A percentile compares a stretch with the other conserved stretches of the same genome.
Conservation (phyloP, 1,140 invertebrate genomes). For the Dryas iulia region DNA sequence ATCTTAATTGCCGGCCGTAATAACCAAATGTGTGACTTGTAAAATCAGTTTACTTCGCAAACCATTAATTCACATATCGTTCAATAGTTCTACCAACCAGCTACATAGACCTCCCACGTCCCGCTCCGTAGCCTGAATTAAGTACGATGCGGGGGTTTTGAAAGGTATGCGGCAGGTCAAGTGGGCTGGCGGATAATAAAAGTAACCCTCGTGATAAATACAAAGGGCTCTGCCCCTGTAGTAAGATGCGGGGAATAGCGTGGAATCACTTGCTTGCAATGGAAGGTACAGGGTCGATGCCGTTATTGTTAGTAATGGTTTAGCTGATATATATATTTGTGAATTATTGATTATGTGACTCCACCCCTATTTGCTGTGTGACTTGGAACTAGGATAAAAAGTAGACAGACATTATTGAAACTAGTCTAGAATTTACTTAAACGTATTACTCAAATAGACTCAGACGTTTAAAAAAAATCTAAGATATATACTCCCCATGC, state of each 20-base stretch:
- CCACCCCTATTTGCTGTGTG: neutral
- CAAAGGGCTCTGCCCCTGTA: conserved; percentile 64
- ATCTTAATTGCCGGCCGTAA: conserved; percentile 32
- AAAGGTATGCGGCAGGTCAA: conserved; percentile 48
- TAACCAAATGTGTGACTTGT: conserved; percentile 52
- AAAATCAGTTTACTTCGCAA: conserved; percentile 75
- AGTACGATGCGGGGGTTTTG: conserved; percentile 30
- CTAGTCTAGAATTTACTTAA: no score
- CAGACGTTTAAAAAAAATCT: no score
- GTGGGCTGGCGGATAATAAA: conserved; percentile 64
- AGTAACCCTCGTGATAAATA: conserved; percentile 70
- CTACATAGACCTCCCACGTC: conserved; percentile 32
- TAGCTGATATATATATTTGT: conserved; percentile 11
- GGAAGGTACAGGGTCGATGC: conserved; percentile 20
- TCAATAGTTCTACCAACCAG: conserved; percentile 60
- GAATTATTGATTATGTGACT: neutral
- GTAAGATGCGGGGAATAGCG: conserved; percentile 53
- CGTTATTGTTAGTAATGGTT: conserved; percentile 13
- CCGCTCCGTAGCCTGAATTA: conserved; percentile 8
- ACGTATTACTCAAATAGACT: no score
- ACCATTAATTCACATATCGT: conserved; percentile 70
- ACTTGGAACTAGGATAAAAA: neutral
- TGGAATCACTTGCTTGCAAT: conserved; percentile 51
- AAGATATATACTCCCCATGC: no score
- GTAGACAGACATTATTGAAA: no score